phyloP scores from a whole-genome alignment of 2,797 vertebrate genomes.

The Aplochiton taeniatus region DNA sequence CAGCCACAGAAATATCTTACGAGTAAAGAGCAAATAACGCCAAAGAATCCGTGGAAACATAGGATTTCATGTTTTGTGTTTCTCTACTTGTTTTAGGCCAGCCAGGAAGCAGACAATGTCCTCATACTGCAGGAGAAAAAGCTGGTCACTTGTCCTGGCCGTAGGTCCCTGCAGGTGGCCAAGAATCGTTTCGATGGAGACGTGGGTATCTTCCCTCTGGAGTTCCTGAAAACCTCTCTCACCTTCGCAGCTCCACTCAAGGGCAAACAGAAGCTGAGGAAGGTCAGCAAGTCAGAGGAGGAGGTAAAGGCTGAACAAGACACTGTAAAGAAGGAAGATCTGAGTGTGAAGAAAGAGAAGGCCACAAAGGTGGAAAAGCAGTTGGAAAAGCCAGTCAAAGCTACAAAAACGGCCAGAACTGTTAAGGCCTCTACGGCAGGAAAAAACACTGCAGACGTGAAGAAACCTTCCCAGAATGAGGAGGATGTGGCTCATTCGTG shows the following conservation, averaged over 20 bases:
- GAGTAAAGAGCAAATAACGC: no score
- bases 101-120: conserved; percentile 97
- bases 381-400: conserved; percentile 44
- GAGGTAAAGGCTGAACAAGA: conserved; percentile 22
- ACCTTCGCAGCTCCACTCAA: conserved; percentile 83
- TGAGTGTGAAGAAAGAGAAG: conserved; percentile 43
- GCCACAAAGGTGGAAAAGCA: not conserved
- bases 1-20: no score
- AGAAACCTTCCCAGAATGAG: conserved; percentile 22
- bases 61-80: not conserved
- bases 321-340: not conserved
- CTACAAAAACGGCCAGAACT: conserved; percentile 39
- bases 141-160: conserved; percentile 85
- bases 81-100: conserved; percentile 78
- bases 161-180: conserved; percentile 90
- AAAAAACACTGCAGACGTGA: conserved; percentile 5
- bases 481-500: not conserved
- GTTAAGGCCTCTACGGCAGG: conserved; percentile 24
- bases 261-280: conserved; percentile 83
- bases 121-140: conserved; percentile 97
- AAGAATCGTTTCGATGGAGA: conserved; percentile 98
- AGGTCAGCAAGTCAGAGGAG: conserved; percentile 65
- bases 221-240: conserved; percentile 91
- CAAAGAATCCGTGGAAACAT: no score
- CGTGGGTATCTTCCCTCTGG: conserved; percentile 91